Evolutionary conservation across 2,888 invertebrate species (phyloP).

Genomic region (Drosophila quinaria): DNA sequence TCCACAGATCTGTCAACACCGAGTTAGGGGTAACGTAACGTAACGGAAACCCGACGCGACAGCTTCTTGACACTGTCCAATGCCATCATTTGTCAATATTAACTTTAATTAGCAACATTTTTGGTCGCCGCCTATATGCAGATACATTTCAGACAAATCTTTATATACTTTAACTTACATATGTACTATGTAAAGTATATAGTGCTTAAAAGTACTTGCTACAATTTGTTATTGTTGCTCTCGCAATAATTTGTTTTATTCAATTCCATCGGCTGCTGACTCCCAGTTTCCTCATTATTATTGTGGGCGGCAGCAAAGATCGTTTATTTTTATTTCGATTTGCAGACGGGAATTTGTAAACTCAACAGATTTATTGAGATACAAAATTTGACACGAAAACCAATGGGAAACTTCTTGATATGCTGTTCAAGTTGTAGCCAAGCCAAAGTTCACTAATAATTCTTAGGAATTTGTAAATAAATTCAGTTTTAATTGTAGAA

Average conservation of each 20-base stretch:
- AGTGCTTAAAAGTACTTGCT: slow-evolving; percentile 3
- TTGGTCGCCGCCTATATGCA: slow-evolving; percentile 17
- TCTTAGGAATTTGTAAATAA: neutral
- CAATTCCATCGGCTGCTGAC: slow-evolving; percentile 35
- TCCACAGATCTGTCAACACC: slow-evolving; percentile 67
- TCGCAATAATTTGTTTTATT: slow-evolving; percentile 67
- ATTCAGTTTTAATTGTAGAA: neutral
- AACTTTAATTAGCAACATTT: slow-evolving; percentile 79
- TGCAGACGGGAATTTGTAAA: slow-evolving; percentile 40
- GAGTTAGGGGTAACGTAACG: slow-evolving; percentile 23
- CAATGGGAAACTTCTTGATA: neutral
- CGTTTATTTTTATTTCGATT: slow-evolving; percentile 61
- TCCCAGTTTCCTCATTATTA: slow-evolving; percentile 20
- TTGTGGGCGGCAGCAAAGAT: slow-evolving; percentile 40
- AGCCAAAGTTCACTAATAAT: neutral
- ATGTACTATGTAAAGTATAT: slow-evolving; percentile 15
- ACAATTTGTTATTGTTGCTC: slow-evolving; percentile 42
- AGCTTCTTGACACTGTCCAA: slow-evolving; percentile 69
- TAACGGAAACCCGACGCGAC: slow-evolving; percentile 41
- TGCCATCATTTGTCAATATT: slow-evolving; percentile 81
- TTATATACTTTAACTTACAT: slow-evolving; percentile 5
- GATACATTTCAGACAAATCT: slow-evolving; percentile 1
- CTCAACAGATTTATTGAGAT: slow-evolving; percentile 41
- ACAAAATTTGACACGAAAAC: slow-evolving; percentile 26
- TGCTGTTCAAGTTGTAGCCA: neutral